A percentile compares a stretch with the other conserved stretches of the same genome.
Conservation (phyloP, 2,797 vertebrate genomes). For the Coluber constrictor region DNA sequence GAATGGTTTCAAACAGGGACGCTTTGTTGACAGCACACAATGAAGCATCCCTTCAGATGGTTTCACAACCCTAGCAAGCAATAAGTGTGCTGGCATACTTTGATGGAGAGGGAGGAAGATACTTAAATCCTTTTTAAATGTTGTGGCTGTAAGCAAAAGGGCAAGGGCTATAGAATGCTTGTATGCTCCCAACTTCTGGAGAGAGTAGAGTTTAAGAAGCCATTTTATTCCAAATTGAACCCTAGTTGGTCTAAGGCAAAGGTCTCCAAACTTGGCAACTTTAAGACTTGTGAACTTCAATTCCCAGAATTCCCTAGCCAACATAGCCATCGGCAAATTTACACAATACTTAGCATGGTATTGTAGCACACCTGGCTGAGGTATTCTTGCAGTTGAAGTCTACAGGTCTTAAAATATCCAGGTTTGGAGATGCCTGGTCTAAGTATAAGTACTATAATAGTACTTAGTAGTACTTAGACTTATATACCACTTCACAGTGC, state of each 20-base stretch:
- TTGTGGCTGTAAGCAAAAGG: background rate
- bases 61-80: too few relatives aligned
- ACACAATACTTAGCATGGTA: too few relatives aligned
- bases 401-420: background rate
- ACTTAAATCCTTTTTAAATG: background rate
- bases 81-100: background rate
- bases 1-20: background rate
- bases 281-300: background rate
- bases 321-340: background rate
- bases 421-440: background rate
- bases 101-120: background rate
- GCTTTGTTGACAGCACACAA: background rate
- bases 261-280: background rate
- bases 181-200: background rate
- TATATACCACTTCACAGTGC: too few relatives aligned
- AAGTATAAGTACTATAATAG: background rate
- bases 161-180: background rate
- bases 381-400: background rate
- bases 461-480: too few relatives aligned
- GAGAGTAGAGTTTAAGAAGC: background rate
- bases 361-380: too few relatives aligned
- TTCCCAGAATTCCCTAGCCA: background rate
- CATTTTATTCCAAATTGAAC: background rate
- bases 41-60: background rate
- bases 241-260: background rate